Base-by-base conservation (phyloP, 1,140 invertebrate species). In the Orchesella cincta region DNA sequence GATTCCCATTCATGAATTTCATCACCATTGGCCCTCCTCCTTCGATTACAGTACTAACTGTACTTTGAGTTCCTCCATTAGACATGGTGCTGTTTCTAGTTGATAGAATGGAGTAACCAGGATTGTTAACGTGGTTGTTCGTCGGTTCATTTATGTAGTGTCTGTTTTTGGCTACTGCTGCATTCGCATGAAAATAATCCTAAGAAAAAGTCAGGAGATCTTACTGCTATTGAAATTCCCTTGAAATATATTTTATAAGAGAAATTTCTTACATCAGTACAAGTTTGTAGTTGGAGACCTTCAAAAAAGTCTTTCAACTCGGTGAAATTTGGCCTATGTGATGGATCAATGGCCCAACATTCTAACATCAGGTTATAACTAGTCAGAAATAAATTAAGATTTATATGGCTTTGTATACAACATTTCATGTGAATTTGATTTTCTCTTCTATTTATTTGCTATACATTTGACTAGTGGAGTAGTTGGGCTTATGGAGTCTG, bases 301-400 rank as follows among this genome's bases (percentile, higher is more conserved):
- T 71, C 67, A 26, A 71, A 26, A 18, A 31, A 3, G 31, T 34
- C 34, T 71, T 71, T 71, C 23, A 71, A 23, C 8, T 71, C 67
- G 8, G 31, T 34, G 23, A 71, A 71, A 14, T 14, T 34, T 31
- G 29, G 16, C 34, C 67, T 71, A 12, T 34, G 67, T 12, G 29
- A 34, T 29, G 67, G 67, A 28, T 71, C 67, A 3, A 34, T 8
- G 3, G 29, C 5, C 67, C 67, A 71, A 36, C 67, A 71, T 18
- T 71, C 67, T 29, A 71, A 16, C 67, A 71, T 71, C 23, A 36
- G 5, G 23, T 28, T 31, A 29, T 71, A 71, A 31, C 67, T 71
- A 29, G 3, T 8, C 23, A 14, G 12, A 26, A 23, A 64, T 64
- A 8, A 64, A 64, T 64, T 12, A 64, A 64, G n/a, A 64, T 26